phyloP scores from a whole-genome alignment of 2,113 vertebrate species.

The Gambusia affinis region DNA sequence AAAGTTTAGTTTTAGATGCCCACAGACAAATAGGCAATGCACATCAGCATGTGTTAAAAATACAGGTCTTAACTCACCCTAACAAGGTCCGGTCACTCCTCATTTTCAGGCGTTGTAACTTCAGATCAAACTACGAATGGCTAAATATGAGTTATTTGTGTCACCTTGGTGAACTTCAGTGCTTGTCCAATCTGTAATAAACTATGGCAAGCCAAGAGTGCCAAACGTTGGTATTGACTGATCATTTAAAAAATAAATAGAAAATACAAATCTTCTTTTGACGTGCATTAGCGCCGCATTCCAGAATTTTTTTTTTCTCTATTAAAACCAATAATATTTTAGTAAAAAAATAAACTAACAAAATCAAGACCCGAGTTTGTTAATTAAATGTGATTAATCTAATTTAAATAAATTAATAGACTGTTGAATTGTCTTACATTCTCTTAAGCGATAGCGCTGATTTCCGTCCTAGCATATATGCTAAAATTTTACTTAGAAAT shows the following conservation, averaged over 20 bases:
- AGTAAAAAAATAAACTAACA: not conserved
- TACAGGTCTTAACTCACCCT: not conserved
- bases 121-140: not conserved
- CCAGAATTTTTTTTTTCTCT: too few relatives aligned
- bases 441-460: not conserved
- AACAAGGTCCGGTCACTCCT: not conserved
- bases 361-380: not conserved
- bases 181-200: not conserved
- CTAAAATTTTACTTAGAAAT: too few relatives aligned
- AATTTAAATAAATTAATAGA: not conserved
- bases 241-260: not conserved
- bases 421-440: not conserved
- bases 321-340: not conserved
- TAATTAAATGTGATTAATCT: not conserved
- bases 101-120: not conserved
- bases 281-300: too few relatives aligned
- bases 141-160: not conserved
- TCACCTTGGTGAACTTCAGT: not conserved
- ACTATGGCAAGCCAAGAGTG: not conserved
- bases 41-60: not conserved
- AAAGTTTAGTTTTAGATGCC: not conserved
- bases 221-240: not conserved
- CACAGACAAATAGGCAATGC: not conserved
- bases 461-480: not conserved
- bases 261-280: not conserved